Evolutionary conservation across 53 echinoderm and acorn worm genomes (phyloP), one percentile per base, ranked within the genome.

Genomic region (Zoroaster sp.): DNA sequence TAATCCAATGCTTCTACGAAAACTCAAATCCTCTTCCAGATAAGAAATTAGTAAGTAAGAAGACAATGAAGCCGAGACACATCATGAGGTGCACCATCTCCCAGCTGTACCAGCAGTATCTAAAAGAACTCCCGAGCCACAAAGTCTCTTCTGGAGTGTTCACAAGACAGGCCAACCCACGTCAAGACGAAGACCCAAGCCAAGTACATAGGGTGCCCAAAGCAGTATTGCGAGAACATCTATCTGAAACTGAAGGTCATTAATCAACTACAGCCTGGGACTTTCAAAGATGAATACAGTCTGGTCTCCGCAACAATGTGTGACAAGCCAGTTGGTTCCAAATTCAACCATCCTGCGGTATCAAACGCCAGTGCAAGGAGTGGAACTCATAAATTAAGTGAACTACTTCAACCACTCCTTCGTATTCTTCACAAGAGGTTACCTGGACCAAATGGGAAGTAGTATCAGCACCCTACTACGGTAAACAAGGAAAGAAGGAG

Each of bases 1-100:
- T 40, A 40, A 83, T 89, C 75, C 12, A 46, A 35, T 40, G 72
- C 5, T 91, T 94, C 70, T 94, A 90, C 59, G 59, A 40, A 9
- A 66, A 92, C 41, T 80, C 94, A 36, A 76, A 38, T 12, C 40
- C 41, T 44, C n/a, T 90, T 2, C 95, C 95, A 8, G 88, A 94
- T 71, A 92, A 92, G n/a, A n/a, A 36, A 94, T 44, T 90, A 9
- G 85, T 92, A 2, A 92, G 93, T 74, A 93, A 95, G 55, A 93
- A 83, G 46, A 87, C 91, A 4, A 9, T 18, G 2, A 77, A 76
- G 41, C 77, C 92, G 4, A 52, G 37, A n/a, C 75, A 55, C 43
- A 35, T 95, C n/a, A 41, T 90, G 69, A 87, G 87, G 0, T 4
- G 21, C n/a, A 23, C 87, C 20, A 72, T 87, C 14, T 13, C 78